Percentiles rank a stretch among this genome's conserved stretches.
These are phyloP conservation scores for Hypolimnas misippus DNA, from an alignment of 2,888 invertebrate species.

Conservation along the genomic window DNA sequence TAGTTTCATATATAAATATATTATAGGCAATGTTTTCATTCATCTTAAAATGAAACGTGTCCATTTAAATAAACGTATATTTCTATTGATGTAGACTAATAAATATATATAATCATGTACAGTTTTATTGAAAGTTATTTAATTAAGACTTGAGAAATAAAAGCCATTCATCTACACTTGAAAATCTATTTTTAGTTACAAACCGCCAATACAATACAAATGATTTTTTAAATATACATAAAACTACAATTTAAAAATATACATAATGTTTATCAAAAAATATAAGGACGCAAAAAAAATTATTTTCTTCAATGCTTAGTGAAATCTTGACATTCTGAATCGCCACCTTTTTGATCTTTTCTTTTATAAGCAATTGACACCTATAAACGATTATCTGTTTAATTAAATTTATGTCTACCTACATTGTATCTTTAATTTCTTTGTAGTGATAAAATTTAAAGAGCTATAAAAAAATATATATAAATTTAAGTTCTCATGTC, in stretches of 20 bases:
- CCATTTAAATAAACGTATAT: constrained; percentile 73
- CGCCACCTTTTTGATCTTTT: constrained; percentile 12
- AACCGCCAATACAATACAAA: not conserved
- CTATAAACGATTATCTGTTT: constrained; percentile 39
- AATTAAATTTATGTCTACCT: too few species aligned
- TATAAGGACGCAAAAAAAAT: not conserved
- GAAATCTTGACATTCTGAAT: not conserved
- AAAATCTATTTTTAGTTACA: constrained; percentile 25
- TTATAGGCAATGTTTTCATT: constrained; percentile 65
- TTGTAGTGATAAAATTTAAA: too few species aligned
- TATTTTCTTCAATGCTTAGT: not conserved
- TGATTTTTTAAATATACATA: constrained; percentile 6
- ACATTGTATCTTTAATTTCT: too few species aligned
- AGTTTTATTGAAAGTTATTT: constrained; percentile 70
- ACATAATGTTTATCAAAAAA: constrained; percentile 1
- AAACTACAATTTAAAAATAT: constrained; percentile 11
- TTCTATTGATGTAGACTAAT: constrained; percentile 67
- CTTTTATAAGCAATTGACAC: constrained; percentile 47
- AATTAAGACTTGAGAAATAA: constrained; percentile 33
- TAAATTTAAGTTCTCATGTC: too few species aligned
- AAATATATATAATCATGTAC: constrained; percentile 77
- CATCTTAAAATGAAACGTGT: constrained; percentile 69
- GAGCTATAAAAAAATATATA: too few species aligned
- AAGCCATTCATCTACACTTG: constrained; percentile 35
- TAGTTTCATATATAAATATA: constrained; percentile 59